Conservation (phyloP, 1,140 invertebrate species). For the Pogonognathellus flavescens region DNA sequence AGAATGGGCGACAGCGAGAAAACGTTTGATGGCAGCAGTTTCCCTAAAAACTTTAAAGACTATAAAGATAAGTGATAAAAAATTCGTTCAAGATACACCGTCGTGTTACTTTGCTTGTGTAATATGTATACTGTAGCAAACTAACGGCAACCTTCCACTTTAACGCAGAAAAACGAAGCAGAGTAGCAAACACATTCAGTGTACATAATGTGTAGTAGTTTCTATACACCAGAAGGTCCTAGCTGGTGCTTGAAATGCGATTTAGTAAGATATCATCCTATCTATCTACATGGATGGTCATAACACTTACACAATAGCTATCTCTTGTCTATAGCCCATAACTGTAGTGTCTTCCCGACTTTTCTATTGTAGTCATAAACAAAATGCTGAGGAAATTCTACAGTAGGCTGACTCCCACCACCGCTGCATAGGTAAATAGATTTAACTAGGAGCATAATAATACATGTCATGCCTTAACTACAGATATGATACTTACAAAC, state of each 20-base stretch:
- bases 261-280: constrained; percentile 18
- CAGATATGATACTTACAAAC: background rate
- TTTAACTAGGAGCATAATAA: background rate
- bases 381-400: background rate
- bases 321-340: constrained; percentile 16
- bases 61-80: constrained; percentile 50
- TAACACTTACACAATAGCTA: constrained; percentile 15
- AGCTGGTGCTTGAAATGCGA: constrained; percentile 9
- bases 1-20: constrained; percentile 38
- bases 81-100: constrained; percentile 28
- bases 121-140: constrained; percentile 1
- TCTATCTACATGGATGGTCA: constrained; percentile 8
- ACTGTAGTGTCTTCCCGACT: background rate
- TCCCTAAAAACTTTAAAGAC: constrained; percentile 40
- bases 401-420: background rate
- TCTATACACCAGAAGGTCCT: background rate
- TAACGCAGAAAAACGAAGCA: background rate
- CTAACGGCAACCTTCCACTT: background rate
- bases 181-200: background rate
- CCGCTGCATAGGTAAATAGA: background rate
- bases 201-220: background rate
- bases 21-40: constrained; percentile 40
- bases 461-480: background rate
- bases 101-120: background rate
- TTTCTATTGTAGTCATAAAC: constrained; percentile 1